phyloP scores from a whole-genome alignment of 2,888 invertebrate genomes.

The Pollenia angustigena region DNA sequence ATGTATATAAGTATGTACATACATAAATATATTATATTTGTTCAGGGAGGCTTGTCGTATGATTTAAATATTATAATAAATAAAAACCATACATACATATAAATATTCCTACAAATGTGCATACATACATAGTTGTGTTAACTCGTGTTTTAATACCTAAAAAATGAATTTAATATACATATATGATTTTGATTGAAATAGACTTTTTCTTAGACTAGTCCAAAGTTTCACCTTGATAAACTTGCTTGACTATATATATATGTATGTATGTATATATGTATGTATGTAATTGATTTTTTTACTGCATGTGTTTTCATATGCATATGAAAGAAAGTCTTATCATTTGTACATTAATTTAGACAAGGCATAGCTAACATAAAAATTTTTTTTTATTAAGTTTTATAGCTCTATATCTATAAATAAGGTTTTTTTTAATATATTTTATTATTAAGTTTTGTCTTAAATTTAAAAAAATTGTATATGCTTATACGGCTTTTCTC shows the following conservation, averaged over 20 bases:
- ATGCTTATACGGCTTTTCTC: too few species aligned
- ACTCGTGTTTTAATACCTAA: conserved; percentile 13
- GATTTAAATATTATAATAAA: background rate
- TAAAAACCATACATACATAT: background rate
- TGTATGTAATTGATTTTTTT: background rate
- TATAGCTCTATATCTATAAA: too few species aligned
- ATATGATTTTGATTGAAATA: conserved; percentile 16
- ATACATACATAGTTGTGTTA: background rate
- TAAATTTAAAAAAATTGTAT: too few species aligned
- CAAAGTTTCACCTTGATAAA: conserved; percentile 61
- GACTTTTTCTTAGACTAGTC: conserved; percentile 13
- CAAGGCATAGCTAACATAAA: too few species aligned
- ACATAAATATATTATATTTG: background rate
- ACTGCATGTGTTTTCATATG: background rate
- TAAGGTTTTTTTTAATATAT: too few species aligned
- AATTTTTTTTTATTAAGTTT: too few species aligned
- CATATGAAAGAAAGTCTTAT: conserved; percentile 41
- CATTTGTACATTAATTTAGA: background rate
- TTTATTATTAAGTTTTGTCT: too few species aligned
- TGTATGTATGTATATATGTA: background rate
- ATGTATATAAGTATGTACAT: background rate
- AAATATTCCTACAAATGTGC: background rate
- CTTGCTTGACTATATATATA: background rate
- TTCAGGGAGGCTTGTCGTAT: conserved; percentile 25
- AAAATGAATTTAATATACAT: background rate